Conservation (phyloP, 2,797 vertebrate species). For the Ambastaia sidthimunki region DNA sequence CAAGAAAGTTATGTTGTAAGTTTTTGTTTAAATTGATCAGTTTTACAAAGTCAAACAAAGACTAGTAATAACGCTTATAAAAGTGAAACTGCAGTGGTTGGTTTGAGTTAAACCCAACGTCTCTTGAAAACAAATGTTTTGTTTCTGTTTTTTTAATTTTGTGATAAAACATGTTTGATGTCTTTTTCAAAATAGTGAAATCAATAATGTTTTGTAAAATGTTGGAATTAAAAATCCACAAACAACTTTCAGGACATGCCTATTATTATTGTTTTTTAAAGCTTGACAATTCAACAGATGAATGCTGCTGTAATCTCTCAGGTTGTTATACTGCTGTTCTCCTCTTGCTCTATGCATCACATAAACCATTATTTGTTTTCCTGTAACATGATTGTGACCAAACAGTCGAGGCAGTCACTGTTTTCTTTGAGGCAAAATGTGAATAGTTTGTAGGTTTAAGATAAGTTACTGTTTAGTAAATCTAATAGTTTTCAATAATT, state of each 20-base stretch:
- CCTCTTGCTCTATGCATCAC: background rate
- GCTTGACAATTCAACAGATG: too few relatives aligned
- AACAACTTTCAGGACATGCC: background rate
- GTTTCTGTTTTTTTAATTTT: slow-evolving; percentile 55
- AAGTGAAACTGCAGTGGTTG: slow-evolving; percentile 33
- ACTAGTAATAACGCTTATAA: background rate
- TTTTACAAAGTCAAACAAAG: slow-evolving; percentile 5
- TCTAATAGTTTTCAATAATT: too few relatives aligned
- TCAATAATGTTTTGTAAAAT: slow-evolving; percentile 40
- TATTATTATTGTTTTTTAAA: background rate
- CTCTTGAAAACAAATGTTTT: slow-evolving; percentile 52
- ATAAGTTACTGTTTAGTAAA: too few relatives aligned
- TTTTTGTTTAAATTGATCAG: slow-evolving; percentile 12
- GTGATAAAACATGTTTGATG: slow-evolving; percentile 53
- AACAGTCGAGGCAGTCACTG: background rate
- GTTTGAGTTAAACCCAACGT: slow-evolving; percentile 49
- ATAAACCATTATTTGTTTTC: background rate
- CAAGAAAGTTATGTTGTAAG: slow-evolving; percentile 16
- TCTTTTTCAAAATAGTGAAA: slow-evolving; percentile 42
- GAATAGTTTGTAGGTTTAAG: too few relatives aligned
- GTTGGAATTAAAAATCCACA: slow-evolving; percentile 45
- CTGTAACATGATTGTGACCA: background rate
- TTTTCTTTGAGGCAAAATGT: background rate
- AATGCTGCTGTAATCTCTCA: background rate
- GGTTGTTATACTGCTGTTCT: background rate